Conservation (phyloP, 2,113 vertebrate genomes). For the Alethe diademata region DNA sequence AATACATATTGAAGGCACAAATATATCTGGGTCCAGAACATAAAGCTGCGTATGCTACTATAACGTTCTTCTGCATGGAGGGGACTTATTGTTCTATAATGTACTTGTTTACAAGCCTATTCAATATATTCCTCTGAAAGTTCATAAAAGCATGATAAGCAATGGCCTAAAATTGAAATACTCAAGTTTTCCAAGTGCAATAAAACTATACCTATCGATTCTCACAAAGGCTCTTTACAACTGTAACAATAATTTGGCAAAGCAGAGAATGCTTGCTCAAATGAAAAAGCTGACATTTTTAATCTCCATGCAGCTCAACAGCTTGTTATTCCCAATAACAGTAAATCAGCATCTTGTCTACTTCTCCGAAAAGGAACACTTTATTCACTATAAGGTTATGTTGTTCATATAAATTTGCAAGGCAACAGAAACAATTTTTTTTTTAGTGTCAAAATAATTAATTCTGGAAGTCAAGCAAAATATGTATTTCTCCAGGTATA, state of each 20-base stretch:
- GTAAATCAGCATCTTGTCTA: neutral
- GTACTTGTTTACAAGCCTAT: neutral
- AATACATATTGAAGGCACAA: neutral
- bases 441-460: neutral
- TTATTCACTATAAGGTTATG: fast-evolving
- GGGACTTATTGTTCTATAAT: neutral
- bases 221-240: neutral
- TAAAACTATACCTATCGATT: neutral
- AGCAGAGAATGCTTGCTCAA: neutral
- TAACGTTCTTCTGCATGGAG: neutral
- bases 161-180: neutral
- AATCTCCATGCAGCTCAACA: neutral
- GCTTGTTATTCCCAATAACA: neutral
- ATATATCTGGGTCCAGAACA: neutral
- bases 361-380: neutral
- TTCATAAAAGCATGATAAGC: neutral
- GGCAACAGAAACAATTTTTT: neutral
- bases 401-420: neutral
- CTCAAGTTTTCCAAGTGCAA: neutral
- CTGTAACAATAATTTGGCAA: neutral
- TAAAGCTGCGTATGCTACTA: neutral
- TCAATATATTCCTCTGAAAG: neutral
- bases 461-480: neutral
- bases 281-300: neutral
- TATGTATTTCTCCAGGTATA: neutral